phyloP scores from a whole-genome alignment of 2,113 vertebrate species.

The Carassius auratus region DNA sequence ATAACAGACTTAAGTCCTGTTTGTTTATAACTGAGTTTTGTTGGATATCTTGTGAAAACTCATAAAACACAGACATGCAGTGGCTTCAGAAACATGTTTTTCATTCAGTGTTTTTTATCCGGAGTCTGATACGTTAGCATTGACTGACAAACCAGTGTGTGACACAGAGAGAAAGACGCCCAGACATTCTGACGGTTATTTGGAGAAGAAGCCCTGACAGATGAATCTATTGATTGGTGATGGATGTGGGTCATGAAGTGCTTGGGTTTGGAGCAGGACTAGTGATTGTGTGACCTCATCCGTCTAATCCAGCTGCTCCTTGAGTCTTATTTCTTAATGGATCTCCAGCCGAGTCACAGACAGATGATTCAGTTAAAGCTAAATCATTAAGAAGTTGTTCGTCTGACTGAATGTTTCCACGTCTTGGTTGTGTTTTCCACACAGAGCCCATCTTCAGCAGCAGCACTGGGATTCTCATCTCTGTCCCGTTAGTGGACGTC shows the following conservation, averaged over 20 bases:
- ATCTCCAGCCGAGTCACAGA: not conserved
- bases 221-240: not conserved
- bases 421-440: slow-evolving; percentile 5
- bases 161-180: not conserved
- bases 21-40: too few relatives aligned
- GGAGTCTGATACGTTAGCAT: not conserved
- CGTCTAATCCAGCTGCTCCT: not conserved
- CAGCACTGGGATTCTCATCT: slow-evolving; percentile 74
- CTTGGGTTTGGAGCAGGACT: not conserved
- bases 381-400: not conserved
- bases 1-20: too few relatives aligned
- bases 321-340: not conserved
- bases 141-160: not conserved
- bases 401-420: not conserved
- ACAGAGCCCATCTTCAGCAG: slow-evolving; percentile 75
- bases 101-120: too few relatives aligned
- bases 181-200: not conserved
- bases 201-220: not conserved
- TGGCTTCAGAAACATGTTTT: too few relatives aligned
- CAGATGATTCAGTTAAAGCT: not conserved
- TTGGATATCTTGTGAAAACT: too few relatives aligned
- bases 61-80: too few relatives aligned
- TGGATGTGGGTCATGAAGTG: not conserved
- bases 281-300: not conserved
- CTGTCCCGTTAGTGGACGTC: slow-evolving; percentile 74